These are phyloP conservation scores for Drosophila mauritiana DNA, from an alignment of 1,140 invertebrate genomes.

Conservation along the genomic window DNA sequence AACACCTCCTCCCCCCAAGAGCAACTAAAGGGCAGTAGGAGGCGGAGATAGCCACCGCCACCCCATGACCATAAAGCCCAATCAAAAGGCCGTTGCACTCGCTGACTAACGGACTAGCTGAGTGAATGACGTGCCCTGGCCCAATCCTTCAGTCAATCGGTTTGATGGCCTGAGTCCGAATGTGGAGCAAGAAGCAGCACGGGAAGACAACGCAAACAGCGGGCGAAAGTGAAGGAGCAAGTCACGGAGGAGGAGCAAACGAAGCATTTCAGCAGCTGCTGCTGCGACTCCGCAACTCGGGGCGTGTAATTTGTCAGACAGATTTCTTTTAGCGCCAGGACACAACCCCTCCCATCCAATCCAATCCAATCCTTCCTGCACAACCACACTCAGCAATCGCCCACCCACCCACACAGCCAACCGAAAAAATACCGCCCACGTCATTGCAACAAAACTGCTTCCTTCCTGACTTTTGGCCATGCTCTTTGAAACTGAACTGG, in stretches of 20 bases:
- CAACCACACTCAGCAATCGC: neutral
- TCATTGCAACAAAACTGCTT: slow-evolving; percentile 69
- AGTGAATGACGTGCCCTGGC: slow-evolving; percentile 50
- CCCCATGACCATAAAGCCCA: slow-evolving; percentile 22
- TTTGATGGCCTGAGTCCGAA: slow-evolving; percentile 46
- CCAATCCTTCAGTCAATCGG: slow-evolving; percentile 33
- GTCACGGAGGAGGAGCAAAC: slow-evolving; percentile 20
- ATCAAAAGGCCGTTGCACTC: slow-evolving; percentile 63
- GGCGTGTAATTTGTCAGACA: slow-evolving; percentile 77
- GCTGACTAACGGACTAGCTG: slow-evolving; percentile 33
- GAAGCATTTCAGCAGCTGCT: slow-evolving; percentile 59
- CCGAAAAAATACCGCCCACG: slow-evolving; percentile 48
- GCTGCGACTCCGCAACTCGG: slow-evolving; percentile 41
- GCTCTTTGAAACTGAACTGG: slow-evolving; percentile 23
- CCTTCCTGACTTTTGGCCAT: slow-evolving; percentile 61
- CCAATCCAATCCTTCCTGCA: slow-evolving; percentile 1
- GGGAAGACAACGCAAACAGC: slow-evolving; percentile 29
- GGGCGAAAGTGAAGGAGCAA: slow-evolving; percentile 19
- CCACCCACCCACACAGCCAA: slow-evolving; percentile 15
- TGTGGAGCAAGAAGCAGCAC: slow-evolving; percentile 28
- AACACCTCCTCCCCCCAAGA: slow-evolving; percentile 1
- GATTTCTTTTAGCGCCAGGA: slow-evolving; percentile 65
- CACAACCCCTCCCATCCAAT: slow-evolving; percentile 28
- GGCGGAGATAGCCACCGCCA: neutral
- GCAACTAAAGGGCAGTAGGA: slow-evolving; percentile 1